Evolutionary conservation across 2,797 vertebrate species (phyloP), one percentile per base, ranked within the genome.

Genomic region (Etheostoma nigrum): DNA sequence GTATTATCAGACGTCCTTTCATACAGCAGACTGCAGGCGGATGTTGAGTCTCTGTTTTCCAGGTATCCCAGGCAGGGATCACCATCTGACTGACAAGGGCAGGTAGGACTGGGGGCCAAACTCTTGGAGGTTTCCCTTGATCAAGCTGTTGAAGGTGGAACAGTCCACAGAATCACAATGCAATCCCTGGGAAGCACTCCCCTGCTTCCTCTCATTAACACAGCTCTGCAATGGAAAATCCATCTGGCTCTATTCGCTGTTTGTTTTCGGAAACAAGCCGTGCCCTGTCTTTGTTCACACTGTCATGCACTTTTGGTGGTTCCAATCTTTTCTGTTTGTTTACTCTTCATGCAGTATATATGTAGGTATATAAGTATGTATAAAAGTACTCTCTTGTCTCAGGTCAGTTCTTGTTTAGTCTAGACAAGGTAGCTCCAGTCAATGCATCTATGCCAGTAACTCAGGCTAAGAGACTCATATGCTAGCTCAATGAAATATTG

Each of bases 121-220:
- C 76, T 84, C 84, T 79, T 67, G 81, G 85, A 93, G 93, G 89
- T 91, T 92, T 91, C 89, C 90, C 91, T 89, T 73, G 61, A 89
- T 83, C 88, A 82, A 88, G 79, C 78, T 53, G 52, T 13, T 78
- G 64, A 83, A 91, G 91, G 85, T 81, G 86, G 79, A 91, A 83
- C 69, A 27, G 72, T 82, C 60, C 57, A 15, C 67, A 2, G 77
- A 72, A 93, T 93, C 91, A 94, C 94, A 94, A 94, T 94, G 89
- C 90, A 93, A 72, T 94, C 94, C 94, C 93, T 93, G 90, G 92
- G 93, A 94, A 93, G 92, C 87, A 91, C 89, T 92, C 87, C 90
- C 90, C 81, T 78, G 87, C 89, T 94, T 94, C 94, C 94, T 93
- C 90, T 94, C 93, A 94, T 94, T 93, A 94, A 94, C 88, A 74